Evolutionary conservation across 2,888 invertebrate genomes (phyloP), one percentile per base, ranked within the genome.

Genomic region (Thereva unica): DNA sequence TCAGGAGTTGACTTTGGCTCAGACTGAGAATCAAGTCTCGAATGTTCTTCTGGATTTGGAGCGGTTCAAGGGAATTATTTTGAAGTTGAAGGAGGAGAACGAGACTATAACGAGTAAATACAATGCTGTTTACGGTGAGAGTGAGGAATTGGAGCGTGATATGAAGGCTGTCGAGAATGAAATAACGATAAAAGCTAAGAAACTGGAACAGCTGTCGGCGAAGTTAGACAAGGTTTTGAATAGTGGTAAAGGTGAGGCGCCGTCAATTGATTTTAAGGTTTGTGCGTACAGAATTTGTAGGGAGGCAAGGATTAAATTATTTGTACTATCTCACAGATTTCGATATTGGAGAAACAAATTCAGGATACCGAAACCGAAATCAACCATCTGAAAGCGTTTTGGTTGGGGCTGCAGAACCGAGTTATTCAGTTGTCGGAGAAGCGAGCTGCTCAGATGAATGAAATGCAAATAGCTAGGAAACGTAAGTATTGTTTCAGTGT

Each of bases 371-470:
- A 23, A 23, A 23, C 23, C 23, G 23, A 23, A 23, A 23, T 23
- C 23, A 86, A 88, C 72, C 80, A 83, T 56, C 78, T 87, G 73
- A 90, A 92, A 77, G 85, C 87, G 72, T 86, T 87, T 77, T 93
- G 93, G 93, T 80, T 93, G 70, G 84, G 90, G 56, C 85, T 89
- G 71, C 91, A 93, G 78, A 87, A 87, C 0, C 87, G 88, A 75
- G 85, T 90, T 66, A 86, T 92, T 1, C 83, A 84, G 69, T 78
- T 92, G 10, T 86, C 89, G 0, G 83, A 88, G 68, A 88, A 90
- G 71, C 84, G 90, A 68, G 87, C 88, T 72, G 82, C 84, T 69
- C 87, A 90, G 75, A 78, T 90, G 7, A 83, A 86, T 42, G 88
- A 90, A 71, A 85, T 90, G 66, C 89, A 88, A 78, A 82, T 91